These are phyloP conservation scores for Micrastur ruficollis DNA, from an alignment of 2,797 vertebrate genomes.

Conservation along the genomic window DNA sequence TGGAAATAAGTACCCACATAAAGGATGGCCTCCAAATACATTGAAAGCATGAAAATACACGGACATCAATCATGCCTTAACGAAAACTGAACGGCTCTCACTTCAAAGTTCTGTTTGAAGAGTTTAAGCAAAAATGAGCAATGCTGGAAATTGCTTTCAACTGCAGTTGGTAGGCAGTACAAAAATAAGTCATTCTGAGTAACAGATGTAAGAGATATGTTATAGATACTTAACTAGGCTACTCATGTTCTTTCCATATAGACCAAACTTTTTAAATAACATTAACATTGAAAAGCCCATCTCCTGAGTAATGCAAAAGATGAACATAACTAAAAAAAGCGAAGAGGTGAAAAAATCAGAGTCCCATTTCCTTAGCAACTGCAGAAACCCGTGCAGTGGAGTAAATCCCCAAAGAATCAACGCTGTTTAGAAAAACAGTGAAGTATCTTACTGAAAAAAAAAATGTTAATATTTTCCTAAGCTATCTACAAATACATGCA, in stretches of 20 bases:
- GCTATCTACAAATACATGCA: not conserved
- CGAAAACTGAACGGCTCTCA: not conserved
- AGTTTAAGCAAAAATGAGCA: not conserved
- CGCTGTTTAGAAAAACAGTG: not conserved
- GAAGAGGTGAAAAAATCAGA: not conserved
- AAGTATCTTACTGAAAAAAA: not conserved
- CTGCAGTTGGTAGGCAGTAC: not conserved
- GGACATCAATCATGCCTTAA: not conserved
- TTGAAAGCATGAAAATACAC: not conserved
- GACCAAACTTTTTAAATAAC: not conserved
- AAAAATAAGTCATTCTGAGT: not conserved
- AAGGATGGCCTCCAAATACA: not conserved
- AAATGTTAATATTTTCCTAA: not conserved
- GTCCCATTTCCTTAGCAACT: not conserved
- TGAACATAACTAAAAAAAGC: not conserved
- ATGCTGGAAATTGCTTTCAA: not conserved
- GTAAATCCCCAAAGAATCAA: not conserved
- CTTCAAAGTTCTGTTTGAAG: not conserved
- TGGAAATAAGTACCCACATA: not conserved
- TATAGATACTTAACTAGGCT: not conserved
- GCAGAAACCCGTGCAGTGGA: not conserved
- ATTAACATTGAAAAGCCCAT: not conserved
- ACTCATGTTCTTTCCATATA: not conserved
- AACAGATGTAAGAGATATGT: not conserved
- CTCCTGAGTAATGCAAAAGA: not conserved